Evolutionary conservation across 2,113 vertebrate genomes (phyloP).

Genomic region (Laticauda laticaudata): DNA sequence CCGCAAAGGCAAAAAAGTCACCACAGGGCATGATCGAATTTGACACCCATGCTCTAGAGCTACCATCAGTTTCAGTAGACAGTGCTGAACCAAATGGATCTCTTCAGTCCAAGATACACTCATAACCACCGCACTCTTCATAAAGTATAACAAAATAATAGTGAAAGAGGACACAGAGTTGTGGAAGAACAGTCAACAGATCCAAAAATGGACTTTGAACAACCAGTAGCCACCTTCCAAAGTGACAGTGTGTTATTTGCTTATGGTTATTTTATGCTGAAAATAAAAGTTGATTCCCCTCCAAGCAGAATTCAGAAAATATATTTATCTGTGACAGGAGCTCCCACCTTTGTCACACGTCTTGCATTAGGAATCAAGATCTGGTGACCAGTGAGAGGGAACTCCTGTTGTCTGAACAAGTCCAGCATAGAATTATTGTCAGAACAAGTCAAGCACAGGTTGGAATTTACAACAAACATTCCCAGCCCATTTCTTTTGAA

Average conservation of each 20-base stretch:
- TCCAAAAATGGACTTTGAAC: background rate
- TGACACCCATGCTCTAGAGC: background rate
- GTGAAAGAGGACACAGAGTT: background rate
- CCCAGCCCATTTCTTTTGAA: background rate
- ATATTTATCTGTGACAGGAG: background rate
- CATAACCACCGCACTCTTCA: background rate
- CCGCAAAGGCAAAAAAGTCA: too few species aligned
- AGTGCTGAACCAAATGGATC: background rate
- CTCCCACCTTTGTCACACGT: background rate
- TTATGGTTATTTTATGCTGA: background rate
- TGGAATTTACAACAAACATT: background rate
- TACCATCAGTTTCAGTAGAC: background rate
- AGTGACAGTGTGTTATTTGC: background rate
- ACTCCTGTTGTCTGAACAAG: background rate
- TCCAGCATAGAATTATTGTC: background rate
- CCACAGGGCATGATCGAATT: background rate
- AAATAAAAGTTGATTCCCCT: background rate
- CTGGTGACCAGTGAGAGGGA: background rate
- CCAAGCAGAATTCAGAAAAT: background rate
- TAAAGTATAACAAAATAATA: background rate
- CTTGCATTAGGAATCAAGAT: background rate
- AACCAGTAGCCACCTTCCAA: background rate
- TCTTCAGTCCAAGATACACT: background rate
- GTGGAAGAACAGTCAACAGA: background rate
- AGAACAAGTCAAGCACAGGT: background rate